These are phyloP conservation scores for Micromys minutus DNA, from an alignment of 2,113 vertebrate species.

Conservation along the genomic window DNA sequence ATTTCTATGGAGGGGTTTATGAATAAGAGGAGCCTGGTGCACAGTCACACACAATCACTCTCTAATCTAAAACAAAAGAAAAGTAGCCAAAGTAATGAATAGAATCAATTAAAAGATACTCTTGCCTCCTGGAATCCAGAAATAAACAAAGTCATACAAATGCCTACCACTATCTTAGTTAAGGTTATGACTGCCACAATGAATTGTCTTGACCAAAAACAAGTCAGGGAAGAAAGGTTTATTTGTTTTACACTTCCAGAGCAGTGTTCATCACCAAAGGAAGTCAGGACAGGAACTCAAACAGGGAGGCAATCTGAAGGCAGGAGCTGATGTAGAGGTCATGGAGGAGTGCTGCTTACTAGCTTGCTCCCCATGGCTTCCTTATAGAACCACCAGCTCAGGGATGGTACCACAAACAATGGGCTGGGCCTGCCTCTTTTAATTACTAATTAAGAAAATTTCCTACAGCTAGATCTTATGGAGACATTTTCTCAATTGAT, in stretches of 20 bases:
- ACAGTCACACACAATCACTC: background rate
- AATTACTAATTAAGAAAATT: background rate
- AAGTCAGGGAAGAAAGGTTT: background rate
- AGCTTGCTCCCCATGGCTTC: background rate
- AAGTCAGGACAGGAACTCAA: background rate
- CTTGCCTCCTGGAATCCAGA: background rate
- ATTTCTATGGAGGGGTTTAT: background rate
- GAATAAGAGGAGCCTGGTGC: background rate
- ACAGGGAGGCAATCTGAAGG: background rate
- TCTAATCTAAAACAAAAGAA: background rate
- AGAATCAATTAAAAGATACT: background rate
- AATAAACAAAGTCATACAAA: background rate
- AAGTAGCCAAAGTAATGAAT: background rate
- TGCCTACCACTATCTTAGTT: background rate
- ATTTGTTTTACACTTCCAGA: background rate
- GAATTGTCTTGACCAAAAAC: background rate
- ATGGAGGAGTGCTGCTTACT: background rate
- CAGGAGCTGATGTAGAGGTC: background rate
- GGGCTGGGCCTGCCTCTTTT: background rate
- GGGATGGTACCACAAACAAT: background rate
- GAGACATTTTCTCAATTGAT: background rate
- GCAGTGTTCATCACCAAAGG: background rate
- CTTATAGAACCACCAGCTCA: background rate
- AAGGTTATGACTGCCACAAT: background rate
- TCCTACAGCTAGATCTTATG: background rate